Evolutionary conservation across 2,888 invertebrate species (phyloP).

Genomic region (Drosophila mercatorum): DNA sequence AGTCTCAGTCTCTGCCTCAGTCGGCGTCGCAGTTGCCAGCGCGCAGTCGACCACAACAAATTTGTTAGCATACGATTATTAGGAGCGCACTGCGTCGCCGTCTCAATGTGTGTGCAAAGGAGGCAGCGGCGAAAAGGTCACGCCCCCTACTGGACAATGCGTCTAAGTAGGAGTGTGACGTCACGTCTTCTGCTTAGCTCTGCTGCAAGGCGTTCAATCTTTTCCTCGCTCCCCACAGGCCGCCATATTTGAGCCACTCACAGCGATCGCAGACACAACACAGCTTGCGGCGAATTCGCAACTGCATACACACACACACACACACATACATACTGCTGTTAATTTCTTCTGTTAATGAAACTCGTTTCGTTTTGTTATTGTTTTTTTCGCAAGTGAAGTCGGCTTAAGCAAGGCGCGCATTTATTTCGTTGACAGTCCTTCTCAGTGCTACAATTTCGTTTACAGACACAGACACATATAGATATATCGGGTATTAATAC

Average conservation of each 20-base stretch:
- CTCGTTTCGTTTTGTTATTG: neutral
- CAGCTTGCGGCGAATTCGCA: neutral
- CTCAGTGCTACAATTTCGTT: too few species aligned
- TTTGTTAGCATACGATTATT: neutral
- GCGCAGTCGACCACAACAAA: neutral
- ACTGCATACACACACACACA: neutral
- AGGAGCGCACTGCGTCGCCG: slow-evolving; percentile 6
- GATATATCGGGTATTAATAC: too few species aligned
- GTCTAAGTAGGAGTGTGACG: slow-evolving; percentile 39
- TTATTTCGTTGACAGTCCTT: neutral
- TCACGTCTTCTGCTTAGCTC: neutral
- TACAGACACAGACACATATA: too few species aligned
- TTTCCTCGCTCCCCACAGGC: too few species aligned
- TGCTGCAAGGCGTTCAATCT: too few species aligned
- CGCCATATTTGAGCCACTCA: neutral
- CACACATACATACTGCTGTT: neutral
- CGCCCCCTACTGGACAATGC: neutral
- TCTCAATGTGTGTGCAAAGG: slow-evolving; percentile 26
- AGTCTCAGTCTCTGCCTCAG: neutral
- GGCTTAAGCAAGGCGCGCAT: slow-evolving; percentile 2
- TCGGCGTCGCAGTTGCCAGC: neutral
- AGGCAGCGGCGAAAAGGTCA: slow-evolving; percentile 22
- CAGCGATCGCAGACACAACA: neutral
- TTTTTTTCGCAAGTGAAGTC: neutral
- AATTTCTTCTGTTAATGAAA: neutral